Percentiles rank a stretch among this genome's conserved stretches.
phyloP scores from a whole-genome alignment of 2,113 vertebrate genomes.

The Labeo catla region DNA sequence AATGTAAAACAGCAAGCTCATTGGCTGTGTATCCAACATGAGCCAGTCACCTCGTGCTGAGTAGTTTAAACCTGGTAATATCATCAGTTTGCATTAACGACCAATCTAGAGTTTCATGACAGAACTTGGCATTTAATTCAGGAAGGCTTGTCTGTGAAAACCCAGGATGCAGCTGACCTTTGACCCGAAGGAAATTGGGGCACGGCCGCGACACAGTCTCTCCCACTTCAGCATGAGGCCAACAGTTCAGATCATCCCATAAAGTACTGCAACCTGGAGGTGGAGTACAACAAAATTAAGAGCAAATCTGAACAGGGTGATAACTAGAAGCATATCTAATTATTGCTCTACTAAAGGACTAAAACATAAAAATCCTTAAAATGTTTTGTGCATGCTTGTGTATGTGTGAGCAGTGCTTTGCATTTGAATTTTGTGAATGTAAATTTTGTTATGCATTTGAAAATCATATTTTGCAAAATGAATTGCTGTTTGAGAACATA shows the following conservation, averaged over 20 bases:
- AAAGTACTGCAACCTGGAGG: constrained; percentile 76
- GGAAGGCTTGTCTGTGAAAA: neutral
- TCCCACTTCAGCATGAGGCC: constrained; percentile 80
- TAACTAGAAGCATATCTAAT: neutral
- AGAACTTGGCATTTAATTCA: neutral
- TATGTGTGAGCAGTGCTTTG: too few relatives aligned
- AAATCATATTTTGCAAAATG: neutral
- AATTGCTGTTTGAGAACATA: neutral
- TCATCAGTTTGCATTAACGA: too few relatives aligned
- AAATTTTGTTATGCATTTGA: neutral
- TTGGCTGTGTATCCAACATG: too few relatives aligned
- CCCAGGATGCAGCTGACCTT: constrained; percentile 26
- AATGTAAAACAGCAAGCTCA: too few relatives aligned
- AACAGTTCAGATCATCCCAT: constrained; percentile 92
- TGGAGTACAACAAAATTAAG: neutral
- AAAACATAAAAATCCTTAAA: too few relatives aligned
- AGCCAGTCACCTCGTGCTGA: too few relatives aligned
- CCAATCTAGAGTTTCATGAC: too few relatives aligned
- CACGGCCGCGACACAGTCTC: constrained; percentile 82
- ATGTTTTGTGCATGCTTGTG: too few relatives aligned
- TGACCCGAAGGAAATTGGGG: constrained; percentile 80
- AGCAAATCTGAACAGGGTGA: neutral
- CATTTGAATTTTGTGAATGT: too few relatives aligned
- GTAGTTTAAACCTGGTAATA: too few relatives aligned
- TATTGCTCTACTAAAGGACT: neutral